Conservation (phyloP, 2,888 invertebrate genomes). For the Dasypolia templi region DNA sequence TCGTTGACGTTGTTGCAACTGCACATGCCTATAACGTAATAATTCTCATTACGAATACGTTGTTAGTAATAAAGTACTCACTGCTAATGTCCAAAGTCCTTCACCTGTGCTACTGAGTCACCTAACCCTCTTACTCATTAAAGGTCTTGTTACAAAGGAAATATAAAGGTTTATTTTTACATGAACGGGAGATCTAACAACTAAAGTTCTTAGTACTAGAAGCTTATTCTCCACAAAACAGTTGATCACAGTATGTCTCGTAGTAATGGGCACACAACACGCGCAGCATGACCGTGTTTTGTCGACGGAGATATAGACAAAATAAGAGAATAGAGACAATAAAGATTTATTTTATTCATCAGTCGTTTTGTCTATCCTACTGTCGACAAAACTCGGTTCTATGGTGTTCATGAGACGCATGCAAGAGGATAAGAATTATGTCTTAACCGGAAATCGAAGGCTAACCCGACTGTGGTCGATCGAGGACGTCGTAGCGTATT, state of each 20-base stretch:
- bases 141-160: not conserved
- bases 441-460: constrained; percentile 5
- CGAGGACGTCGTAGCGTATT: not conserved
- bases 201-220: not conserved
- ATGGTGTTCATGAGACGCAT: too few relatives aligned
- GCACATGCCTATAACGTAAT: constrained; percentile 84
- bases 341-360: too few relatives aligned
- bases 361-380: too few relatives aligned
- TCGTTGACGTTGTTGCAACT: constrained; percentile 83
- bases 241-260: not conserved
- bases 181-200: not conserved
- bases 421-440: not conserved
- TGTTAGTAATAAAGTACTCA: constrained; percentile 16
- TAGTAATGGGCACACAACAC: not conserved
- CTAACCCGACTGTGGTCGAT: not conserved
- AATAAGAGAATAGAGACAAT: too few relatives aligned
- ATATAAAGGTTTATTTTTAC: not conserved
- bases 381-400: too few relatives aligned
- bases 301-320: too few relatives aligned
- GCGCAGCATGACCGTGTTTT: too few relatives aligned
- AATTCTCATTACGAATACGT: constrained; percentile 13
- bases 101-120: constrained; percentile 23
- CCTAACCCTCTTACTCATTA: constrained; percentile 15
- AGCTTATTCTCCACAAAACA: not conserved
- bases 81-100: constrained; percentile 8